A percentile compares a stretch with the other conserved stretches of the same genome.
Conservation (phyloP, 2,113 vertebrate genomes). For the Irena cyanogastra region DNA sequence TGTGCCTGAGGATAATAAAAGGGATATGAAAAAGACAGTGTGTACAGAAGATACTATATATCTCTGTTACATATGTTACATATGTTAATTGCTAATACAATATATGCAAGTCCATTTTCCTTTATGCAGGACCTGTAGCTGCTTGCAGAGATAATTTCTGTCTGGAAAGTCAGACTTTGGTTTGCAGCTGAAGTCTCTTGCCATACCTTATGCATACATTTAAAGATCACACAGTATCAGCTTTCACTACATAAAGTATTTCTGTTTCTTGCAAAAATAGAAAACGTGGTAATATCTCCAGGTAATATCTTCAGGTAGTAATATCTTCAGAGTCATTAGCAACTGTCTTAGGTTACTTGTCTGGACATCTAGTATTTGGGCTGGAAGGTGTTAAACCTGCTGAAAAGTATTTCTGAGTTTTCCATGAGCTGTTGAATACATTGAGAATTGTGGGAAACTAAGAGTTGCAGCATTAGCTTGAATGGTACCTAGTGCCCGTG, state of each 20-base stretch:
- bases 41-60: not conserved
- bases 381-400: not conserved
- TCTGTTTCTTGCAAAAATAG: not conserved
- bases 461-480: not conserved
- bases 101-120: not conserved
- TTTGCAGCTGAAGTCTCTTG: not conserved
- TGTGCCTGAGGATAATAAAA: not conserved
- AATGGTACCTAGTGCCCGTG: not conserved
- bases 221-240: not conserved
- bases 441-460: not conserved
- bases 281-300: not conserved
- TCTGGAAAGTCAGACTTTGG: not conserved
- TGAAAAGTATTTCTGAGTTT: not conserved
- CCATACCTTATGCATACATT: rapidly evolving
- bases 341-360: not conserved
- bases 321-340: too few relatives aligned
- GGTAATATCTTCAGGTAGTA: not conserved
- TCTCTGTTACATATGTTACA: too few relatives aligned
- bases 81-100: not conserved
- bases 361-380: not conserved
- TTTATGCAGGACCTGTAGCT: not conserved
- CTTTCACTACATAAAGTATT: not conserved
- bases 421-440: not conserved
- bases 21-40: not conserved
- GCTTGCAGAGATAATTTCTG: not conserved